phyloP scores from a whole-genome alignment of 2,888 invertebrate genomes.

The Drosophila histrio region DNA sequence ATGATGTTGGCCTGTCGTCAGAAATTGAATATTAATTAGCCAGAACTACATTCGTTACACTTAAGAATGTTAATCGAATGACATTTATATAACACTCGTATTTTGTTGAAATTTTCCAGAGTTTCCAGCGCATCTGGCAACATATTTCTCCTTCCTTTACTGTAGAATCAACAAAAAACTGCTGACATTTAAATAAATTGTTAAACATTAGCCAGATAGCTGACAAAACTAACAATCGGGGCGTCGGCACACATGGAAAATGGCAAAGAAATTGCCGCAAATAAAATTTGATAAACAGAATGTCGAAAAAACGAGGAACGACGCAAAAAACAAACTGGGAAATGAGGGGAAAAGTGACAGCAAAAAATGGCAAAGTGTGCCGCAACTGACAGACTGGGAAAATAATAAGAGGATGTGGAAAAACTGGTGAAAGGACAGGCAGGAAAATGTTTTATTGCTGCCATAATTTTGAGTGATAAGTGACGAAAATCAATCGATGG shows the following conservation, averaged over 20 bases:
- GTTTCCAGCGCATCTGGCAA: not conserved
- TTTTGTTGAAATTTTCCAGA: not conserved
- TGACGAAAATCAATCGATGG: conserved; percentile 78
- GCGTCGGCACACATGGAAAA: conserved; percentile 65
- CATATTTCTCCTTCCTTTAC: not conserved
- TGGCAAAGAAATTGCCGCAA: conserved; percentile 78
- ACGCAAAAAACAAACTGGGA: conserved; percentile 37
- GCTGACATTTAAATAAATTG: conserved; percentile 80
- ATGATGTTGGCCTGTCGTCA: conserved; percentile 30
- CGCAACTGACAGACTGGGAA: conserved; percentile 58
- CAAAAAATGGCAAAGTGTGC: conserved; percentile 79
- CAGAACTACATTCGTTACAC: not conserved
- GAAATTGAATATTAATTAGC: conserved; percentile 66
- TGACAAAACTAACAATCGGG: conserved; percentile 66
- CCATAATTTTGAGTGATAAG: conserved; percentile 82
- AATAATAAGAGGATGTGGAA: conserved; percentile 25
- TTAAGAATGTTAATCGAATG: not conserved
- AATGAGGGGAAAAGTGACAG: conserved; percentile 73
- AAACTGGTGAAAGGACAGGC: conserved; percentile 39
- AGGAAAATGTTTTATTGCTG: conserved; percentile 81
- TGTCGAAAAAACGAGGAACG: conserved; percentile 16
- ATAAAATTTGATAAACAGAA: conserved; percentile 80
- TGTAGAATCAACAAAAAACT: conserved; percentile 49
- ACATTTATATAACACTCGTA: not conserved
- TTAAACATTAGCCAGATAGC: conserved; percentile 61